Evolutionary conservation across 92 coral and sea anemone species (phyloP).

Genomic region (Umimayanthus chanpuru): DNA sequence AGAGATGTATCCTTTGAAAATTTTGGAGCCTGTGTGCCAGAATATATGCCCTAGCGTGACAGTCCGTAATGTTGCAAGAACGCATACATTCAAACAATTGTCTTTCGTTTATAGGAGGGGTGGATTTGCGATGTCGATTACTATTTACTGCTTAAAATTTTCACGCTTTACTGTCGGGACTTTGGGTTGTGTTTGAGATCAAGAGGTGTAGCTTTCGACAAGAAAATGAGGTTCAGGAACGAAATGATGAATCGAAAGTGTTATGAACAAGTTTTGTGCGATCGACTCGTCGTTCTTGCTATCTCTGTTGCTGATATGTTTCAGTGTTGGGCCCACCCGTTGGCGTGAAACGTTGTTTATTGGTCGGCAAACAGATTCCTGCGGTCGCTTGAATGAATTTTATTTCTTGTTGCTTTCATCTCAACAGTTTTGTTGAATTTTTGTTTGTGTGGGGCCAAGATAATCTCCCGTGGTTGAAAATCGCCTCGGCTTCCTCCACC

Average conservation of each 20-base stretch:
- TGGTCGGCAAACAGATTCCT: conserved; percentile 41
- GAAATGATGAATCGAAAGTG: not conserved
- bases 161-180: not conserved
- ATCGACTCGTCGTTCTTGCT: not conserved
- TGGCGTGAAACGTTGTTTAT: conserved; percentile 34
- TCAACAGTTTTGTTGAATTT: conserved; percentile 17
- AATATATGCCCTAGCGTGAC: conserved; percentile 41
- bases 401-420: conserved; percentile 17
- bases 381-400: conserved; percentile 43
- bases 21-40: not conserved
- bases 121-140: conserved; percentile 41
- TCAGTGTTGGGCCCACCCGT: conserved; percentile 37
- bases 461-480: conserved; percentile 4
- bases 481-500: conserved; percentile 25
- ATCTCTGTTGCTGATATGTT: conserved; percentile 24
- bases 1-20: conserved; percentile 96
- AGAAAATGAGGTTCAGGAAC: not conserved
- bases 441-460: conserved; percentile 27
- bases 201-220: not conserved
- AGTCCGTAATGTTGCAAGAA: conserved; percentile 29
- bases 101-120: conserved; percentile 44
- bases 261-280: not conserved
- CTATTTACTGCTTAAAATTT: conserved; percentile 32
- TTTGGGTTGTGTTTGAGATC: not conserved
- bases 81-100: conserved; percentile 33